Conservation (phyloP, 2,113 vertebrate species). For the Siphamia tubifer region DNA sequence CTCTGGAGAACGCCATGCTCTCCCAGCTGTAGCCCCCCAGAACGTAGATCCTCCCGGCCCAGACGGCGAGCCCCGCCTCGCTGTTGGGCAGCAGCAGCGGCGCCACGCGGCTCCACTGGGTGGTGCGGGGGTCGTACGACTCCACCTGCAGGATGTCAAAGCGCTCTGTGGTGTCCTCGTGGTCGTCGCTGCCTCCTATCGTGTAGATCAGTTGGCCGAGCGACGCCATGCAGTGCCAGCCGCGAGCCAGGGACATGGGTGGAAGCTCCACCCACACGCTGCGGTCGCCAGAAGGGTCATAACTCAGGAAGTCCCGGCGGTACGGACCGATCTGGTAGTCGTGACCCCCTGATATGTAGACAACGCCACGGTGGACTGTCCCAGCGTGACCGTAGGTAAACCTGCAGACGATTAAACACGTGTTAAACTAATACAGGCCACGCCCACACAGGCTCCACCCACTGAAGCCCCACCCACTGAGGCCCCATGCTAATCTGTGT, state of each 20-base stretch:
- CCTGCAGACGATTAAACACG: slow-evolving; percentile 65
- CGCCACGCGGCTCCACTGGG: slow-evolving; percentile 89
- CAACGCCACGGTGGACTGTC: slow-evolving; percentile 84
- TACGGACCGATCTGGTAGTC: slow-evolving; percentile 95
- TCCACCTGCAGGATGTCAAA: slow-evolving; percentile 93
- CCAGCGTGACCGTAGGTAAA: slow-evolving; percentile 93
- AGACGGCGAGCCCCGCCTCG: slow-evolving; percentile 89
- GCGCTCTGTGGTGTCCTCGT: slow-evolving; percentile 88
- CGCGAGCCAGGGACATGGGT: slow-evolving; percentile 87
- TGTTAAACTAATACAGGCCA: background rate
- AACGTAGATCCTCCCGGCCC: slow-evolving; percentile 88
- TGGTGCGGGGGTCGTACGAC: slow-evolving; percentile 85
- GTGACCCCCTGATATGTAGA: slow-evolving; percentile 95
- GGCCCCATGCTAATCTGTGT: too few relatives aligned
- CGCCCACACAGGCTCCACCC: too few relatives aligned
- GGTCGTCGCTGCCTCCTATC: slow-evolving; percentile 92
- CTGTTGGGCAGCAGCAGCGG: slow-evolving; percentile 90
- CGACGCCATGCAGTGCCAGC: slow-evolving; percentile 97
- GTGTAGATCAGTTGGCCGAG: slow-evolving; percentile 87
- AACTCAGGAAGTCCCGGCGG: slow-evolving; percentile 90
- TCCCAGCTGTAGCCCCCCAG: slow-evolving; percentile 98
- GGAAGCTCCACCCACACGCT: slow-evolving; percentile 87
- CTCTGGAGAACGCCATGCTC: slow-evolving; percentile 87
- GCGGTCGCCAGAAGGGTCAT: slow-evolving; percentile 75
- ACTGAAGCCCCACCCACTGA: too few relatives aligned